Base-by-base conservation (phyloP, 2,113 vertebrate genomes). In the Apteryx mantelli region DNA sequence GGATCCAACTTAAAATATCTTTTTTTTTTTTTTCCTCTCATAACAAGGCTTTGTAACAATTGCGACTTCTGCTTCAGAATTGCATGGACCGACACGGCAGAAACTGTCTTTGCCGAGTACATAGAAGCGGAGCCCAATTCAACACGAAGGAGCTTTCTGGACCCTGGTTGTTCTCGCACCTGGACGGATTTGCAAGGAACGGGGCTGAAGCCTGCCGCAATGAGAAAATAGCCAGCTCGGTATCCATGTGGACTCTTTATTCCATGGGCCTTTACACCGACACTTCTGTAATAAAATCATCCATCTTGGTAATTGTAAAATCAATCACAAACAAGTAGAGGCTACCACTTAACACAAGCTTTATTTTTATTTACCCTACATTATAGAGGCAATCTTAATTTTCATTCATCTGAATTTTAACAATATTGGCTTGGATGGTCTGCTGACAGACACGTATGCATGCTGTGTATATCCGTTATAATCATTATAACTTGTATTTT, bases 11-110 rank as follows among this genome's bases (percentile, higher is more conserved):
- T 34, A 19, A 19, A 44, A 6, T 6, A 2, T 30, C 1, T 7
- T 0, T 6, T 82, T 4, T 28, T 36, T 36, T 36, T 36, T 36
- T 36, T 36, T 36, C 36, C 3, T 3, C 22, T 0, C 0, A 3
- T 18, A 3, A 0, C 22, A 2, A 5, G 64, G 28, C 10, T 6
- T 32, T 32, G 5, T 2, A 46, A 7, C 52, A 20, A 1, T 0
- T 21, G 8, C 58, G 17, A 0, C 7, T 14, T 40, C 24, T 32
- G 46, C 65, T 28, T 5, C 48, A 12, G 66, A 12, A 11, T 3
- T 2, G 19, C n/a, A 7, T 0, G 22, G 44, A 16, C 11, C 52
- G 14, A 10, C 11, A 2, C 19, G n/a, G 21, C 56, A 24, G 1
- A 8, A 7, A 13, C 9, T 8, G 1, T 3, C n/a, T 5, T 19